Evolutionary conservation across 2,888 invertebrate genomes (phyloP), one percentile per base, ranked within the genome.

Genomic region (Lysandra bellargus): DNA sequence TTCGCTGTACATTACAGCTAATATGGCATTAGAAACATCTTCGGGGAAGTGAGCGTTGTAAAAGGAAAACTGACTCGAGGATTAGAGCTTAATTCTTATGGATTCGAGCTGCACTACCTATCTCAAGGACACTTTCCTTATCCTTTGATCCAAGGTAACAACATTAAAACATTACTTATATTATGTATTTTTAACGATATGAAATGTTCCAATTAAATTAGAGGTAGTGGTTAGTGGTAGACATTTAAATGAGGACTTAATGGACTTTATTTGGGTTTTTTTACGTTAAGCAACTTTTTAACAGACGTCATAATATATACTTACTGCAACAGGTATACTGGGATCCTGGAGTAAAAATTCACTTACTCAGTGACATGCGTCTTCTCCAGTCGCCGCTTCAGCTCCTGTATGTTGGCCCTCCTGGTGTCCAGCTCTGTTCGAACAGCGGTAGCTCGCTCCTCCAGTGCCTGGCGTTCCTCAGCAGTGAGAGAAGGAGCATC

Each of bases 351-450:
- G 17, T 4, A 57, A 57, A 57, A 2, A 57, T 0, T 0, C 0
- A 37, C 97, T 96, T 91, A 98, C 98, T 98, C 98, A 49, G 98
- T 98, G 75, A 98, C 97, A 87, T 98, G 98, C 14, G 98, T 95
- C 84, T 97, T 96, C 84, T 98, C 98, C 37, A 98, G 94, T 0
- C 97, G 96, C 82, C 97, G 95, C 87, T 97, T 96, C 57, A 98
- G 95, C 86, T 98, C 97, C 87, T 97, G 97, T 85, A 98, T 98
- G 82, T 97, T 96, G 83, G 96, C 95, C 84, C 96, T 95, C 86
- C 98, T 97, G 83, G 97, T 96, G 82, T 98, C 98, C 80, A 97
- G 96, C 86, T 98, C 98, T 1, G 95, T 95, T 81, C 95, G 94
- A 6, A 96, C 91, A 30, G 90, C 88, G 1, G 86, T 87, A 4